A percentile compares a stretch with the other conserved stretches of the same genome.
Evolutionary conservation across 2,797 vertebrate species (phyloP).

Genomic region (Meriones psammophilus): DNA sequence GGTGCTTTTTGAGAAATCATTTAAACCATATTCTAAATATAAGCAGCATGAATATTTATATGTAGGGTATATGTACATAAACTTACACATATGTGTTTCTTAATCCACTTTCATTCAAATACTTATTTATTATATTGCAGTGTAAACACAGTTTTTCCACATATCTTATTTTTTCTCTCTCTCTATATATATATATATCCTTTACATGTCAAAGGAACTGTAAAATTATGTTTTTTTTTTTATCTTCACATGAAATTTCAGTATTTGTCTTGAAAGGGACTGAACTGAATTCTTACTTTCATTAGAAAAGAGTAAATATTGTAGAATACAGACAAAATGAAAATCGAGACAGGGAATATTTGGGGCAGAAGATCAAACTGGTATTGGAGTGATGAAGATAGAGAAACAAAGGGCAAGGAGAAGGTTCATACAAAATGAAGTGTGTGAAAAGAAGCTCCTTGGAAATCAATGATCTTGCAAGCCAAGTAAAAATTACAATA

Average conservation of each 20-base stretch:
- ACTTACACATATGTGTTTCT: not conserved
- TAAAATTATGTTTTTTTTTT: constrained; percentile 31
- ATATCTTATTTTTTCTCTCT: not conserved
- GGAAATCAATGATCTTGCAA: not conserved
- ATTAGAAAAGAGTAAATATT: constrained; percentile 4
- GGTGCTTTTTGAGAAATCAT: not conserved
- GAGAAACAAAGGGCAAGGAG: not conserved
- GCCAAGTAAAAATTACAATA: not conserved
- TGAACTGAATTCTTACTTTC: constrained; percentile 16
- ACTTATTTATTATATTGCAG: not conserved
- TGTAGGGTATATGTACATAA: not conserved
- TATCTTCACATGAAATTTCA: not conserved
- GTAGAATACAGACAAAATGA: not conserved
- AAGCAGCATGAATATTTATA: not conserved
- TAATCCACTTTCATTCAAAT: constrained; percentile 4
- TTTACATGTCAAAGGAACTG: not conserved
- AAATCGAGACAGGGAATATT: not conserved
- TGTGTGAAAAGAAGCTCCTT: not conserved
- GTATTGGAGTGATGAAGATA: not conserved
- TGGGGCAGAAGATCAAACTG: not conserved
- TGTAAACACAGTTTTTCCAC: not conserved
- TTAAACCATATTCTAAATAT: constrained; percentile 20
- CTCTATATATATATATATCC: not conserved
- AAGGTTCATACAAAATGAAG: not conserved
- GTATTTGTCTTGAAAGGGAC: not conserved